Evolutionary conservation across 2,797 vertebrate genomes (phyloP), one percentile per base, ranked within the genome.

Genomic region (Myiotriccus ornatus): DNA sequence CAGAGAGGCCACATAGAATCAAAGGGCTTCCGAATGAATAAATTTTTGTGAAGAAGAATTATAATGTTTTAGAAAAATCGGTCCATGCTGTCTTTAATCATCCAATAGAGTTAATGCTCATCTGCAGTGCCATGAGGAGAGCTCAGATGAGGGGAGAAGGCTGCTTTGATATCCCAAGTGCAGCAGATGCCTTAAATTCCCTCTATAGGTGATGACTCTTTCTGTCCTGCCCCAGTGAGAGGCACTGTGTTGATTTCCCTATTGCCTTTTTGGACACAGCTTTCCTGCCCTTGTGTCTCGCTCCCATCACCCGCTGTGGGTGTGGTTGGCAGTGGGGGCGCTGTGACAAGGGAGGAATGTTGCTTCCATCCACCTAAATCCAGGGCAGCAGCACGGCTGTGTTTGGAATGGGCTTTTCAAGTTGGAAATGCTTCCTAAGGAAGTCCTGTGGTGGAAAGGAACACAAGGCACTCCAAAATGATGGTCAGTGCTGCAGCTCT

Each of bases 281-380:
- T 77, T 56, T 70, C 30, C 53, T 78, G 32, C 30, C 49, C 27
- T 30, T 6, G 37, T 5, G 20, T 15, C 37, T 20, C 19, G 0
- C 50, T 28, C 14, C 0, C 22, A 13, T 25, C 65, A 7, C 37
- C 62, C 44, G 12, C 2, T 1, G 3, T 24, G 14, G 65, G 23
- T 0, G 9, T 25, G 59, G 32, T 63, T 62, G 49, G n/a, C 32
- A 14, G 35, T 1, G 18, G 27, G 39, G 39, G 24, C 0, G 0
- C 8, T 13, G 47, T 43, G 44, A 52, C 28, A 19, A 23, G 14
- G 47, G 18, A 52, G 25, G 15, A 59, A 60, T 15, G 0, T 52
- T 19, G 22, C 15, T 55, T 32, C 77, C 64, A 21, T 5, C 16
- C 52, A 7, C 43, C 12, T 34, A 23, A 55, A 55, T 12, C 20